Percentiles rank a stretch among this genome's conserved stretches.
Evolutionary conservation across 2,113 vertebrate species (phyloP).

Genomic region (Hyperopisus bebe): DNA sequence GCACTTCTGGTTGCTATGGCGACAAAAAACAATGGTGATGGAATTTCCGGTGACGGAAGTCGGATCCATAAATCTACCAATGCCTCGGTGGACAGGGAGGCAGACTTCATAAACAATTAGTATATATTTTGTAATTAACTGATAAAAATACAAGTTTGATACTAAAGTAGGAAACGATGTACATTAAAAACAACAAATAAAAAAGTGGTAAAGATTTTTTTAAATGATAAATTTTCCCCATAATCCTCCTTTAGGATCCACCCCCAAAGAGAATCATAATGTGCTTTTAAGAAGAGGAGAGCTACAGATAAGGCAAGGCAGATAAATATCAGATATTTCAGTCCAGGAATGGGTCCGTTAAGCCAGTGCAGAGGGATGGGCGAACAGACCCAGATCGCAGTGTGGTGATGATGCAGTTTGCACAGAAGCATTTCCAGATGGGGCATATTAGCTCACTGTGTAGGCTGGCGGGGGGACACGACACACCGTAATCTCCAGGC

Average conservation of each 20-base stretch:
- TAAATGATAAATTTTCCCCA: not conserved
- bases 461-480: constrained; percentile 45
- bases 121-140: not conserved
- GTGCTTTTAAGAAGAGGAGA: too few relatives aligned
- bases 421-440: constrained; percentile 98
- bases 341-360: not conserved
- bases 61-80: not conserved
- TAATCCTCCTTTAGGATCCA: not conserved
- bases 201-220: not conserved
- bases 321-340: not conserved
- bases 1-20: constrained; percentile 87
- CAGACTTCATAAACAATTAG: not conserved
- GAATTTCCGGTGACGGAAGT: not conserved
- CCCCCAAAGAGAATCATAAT: too few relatives aligned
- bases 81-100: not conserved
- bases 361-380: not conserved
- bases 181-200: not conserved
- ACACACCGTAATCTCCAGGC: constrained; percentile 92
- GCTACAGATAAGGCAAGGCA: too few relatives aligned
- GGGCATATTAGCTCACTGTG: constrained; percentile 97
- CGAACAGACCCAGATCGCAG: constrained; percentile 82
- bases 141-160: not conserved
- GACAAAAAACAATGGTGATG: not conserved
- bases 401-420: constrained; percentile 94
- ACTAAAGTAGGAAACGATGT: not conserved